These are phyloP conservation scores for Chamaetylas fuelleborni DNA, from an alignment of 2,113 vertebrate genomes.

Conservation along the genomic window DNA sequence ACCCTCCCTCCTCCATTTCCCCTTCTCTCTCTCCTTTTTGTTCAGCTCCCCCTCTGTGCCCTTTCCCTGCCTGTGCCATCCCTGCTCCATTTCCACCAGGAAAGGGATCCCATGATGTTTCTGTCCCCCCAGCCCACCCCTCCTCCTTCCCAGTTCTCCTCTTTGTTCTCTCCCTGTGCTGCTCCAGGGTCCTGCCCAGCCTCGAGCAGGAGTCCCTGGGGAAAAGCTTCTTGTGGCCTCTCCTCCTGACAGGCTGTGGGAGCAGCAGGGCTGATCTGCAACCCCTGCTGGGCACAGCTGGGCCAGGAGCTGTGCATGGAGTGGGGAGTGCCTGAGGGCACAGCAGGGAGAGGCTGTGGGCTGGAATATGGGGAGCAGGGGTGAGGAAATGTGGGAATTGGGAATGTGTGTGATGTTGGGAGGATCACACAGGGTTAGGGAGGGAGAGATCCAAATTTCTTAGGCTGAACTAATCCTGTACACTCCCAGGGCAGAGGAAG, in stretches of 20 bases:
- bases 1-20: neutral
- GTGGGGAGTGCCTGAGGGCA: neutral
- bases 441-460: neutral
- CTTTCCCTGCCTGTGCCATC: neutral
- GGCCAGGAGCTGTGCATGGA: neutral
- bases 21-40: neutral
- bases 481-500: neutral
- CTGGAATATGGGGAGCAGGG: neutral
- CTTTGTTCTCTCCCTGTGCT: neutral
- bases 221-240: neutral
- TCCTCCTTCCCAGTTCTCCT: neutral
- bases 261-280: neutral
- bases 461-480: neutral
- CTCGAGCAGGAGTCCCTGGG: neutral
- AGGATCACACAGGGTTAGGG: neutral
- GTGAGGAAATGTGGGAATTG: neutral
- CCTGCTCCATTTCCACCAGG: neutral
- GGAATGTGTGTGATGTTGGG: neutral
- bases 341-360: neutral
- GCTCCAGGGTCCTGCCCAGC: neutral
- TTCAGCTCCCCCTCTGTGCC: neutral
- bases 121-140: neutral
- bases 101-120: fast-evolving
- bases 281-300: neutral
- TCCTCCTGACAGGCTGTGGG: neutral